Base-by-base conservation (phyloP, 2,888 invertebrate species). In the Aporophyla lueneburgensis region DNA sequence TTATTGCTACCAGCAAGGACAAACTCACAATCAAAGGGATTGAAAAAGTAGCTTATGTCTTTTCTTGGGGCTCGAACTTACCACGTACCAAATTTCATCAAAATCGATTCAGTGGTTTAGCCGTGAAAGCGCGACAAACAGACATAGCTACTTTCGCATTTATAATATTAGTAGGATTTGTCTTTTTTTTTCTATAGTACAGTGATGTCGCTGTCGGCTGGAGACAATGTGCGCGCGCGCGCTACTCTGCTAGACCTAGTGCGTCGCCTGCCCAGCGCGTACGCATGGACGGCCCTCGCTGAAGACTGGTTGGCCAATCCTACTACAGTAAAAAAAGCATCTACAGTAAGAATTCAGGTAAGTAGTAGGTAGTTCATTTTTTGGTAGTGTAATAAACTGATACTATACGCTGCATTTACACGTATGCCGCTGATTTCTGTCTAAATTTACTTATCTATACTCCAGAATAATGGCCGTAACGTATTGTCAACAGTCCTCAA, bases 251-350 rank as follows among this genome's bases (percentile, higher is more conserved):
- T 94, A 2, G 96, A 96, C 62, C 85, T 96, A 12, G 87, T 94
- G 12, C 93, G 95, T 1, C 89, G 93, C 2, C 92, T 93, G 54
- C 95, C 96, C 40, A 94, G 93, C 76, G 95, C 96, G 0, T 95
- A 96, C 86, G 89, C 93, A 0, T 96, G 96, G 96, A 91, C 95
- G 83, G 94, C 94, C 0, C 91, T 96, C 6, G 95, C 96, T 62
- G 92, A 95, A 14, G 92, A 94, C 80, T 94, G 93, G 93, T 81
- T 94, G 89, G 95, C 9, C 19, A 54, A 62, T 10, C 49, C 78
- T 12, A 14, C 70, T 9, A 6, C 24, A 27, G 5, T 24, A 61
- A 49, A 27, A 24, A 78, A 27, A 40, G 2, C 10, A 49, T 7
- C 43, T 24, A 51, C n/a, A 16, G 7, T 51, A 7, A 76, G 9